Percentiles rank a stretch among this genome's conserved stretches.
These are phyloP conservation scores for Notospermus geniculatus DNA, from an alignment of 1,140 invertebrate species.

Conservation along the genomic window DNA sequence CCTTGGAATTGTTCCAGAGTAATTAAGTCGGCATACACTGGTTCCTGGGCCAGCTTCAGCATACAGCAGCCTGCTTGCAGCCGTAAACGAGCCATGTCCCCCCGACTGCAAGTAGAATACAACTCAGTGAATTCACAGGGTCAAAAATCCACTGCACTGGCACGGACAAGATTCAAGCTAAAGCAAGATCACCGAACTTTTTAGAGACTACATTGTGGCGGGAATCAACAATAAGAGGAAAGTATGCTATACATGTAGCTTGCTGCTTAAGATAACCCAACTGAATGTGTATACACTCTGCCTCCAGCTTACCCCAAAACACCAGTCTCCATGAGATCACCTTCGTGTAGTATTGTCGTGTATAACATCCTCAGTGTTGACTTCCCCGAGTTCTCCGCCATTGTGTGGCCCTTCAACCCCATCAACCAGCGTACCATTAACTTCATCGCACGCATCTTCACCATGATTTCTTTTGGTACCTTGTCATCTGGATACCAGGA, in stretches of 20 bases:
- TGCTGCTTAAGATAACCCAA: too few species aligned
- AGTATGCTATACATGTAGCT: too few species aligned
- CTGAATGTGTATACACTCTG: not conserved
- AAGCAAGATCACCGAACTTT: too few species aligned
- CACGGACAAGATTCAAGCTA: too few species aligned
- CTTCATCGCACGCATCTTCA: conserved; percentile 81
- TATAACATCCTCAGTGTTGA: conserved; percentile 92
- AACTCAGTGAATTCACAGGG: too few species aligned
- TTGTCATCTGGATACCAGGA: conserved; percentile 87
- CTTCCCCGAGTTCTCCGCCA: conserved; percentile 80
- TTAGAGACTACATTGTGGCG: too few species aligned
- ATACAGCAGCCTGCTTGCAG: conserved; percentile 90
- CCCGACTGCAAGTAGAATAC: conserved; percentile 65
- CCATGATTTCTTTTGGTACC: conserved; percentile 62
- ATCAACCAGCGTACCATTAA: conserved; percentile 94
- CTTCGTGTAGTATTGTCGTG: conserved; percentile 85
- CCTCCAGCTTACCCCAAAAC: conserved; percentile 56
- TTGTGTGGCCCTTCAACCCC: conserved; percentile 71
- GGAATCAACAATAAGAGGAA: too few species aligned
- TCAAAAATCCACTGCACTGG: too few species aligned
- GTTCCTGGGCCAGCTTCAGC: conserved; percentile 94
- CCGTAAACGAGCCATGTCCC: conserved; percentile 90
- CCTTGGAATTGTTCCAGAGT: conserved; percentile 93
- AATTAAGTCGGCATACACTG: conserved; percentile 91
- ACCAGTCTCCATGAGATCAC: conserved; percentile 70